Base-by-base conservation (phyloP, 37 sponge, comb jelly and placozoan species). In the Petrosia ficiformis region DNA sequence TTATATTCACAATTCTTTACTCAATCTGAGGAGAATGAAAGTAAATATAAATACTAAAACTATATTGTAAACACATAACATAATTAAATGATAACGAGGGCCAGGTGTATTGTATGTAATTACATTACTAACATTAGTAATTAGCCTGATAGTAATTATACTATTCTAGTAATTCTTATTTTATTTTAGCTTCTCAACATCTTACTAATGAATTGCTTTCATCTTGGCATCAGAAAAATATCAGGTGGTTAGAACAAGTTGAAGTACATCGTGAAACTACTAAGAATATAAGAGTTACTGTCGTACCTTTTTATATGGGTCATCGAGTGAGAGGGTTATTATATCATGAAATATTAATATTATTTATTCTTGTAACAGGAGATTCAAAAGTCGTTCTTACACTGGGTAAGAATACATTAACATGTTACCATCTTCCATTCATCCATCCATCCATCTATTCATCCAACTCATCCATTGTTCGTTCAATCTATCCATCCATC, bases 271-370 rank as follows among this genome's bases (percentile, higher is more conserved):
- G 85, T 28, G 85, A 95, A 77, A 84, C 86, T n/a, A 95, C 96
- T 11, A n/a, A 65, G 31, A 89, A 89, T 0, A 80, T 98, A 19
- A 79, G 90, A 52, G 85, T 98, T 25, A 93, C 96, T 40, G 94
- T 98, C 39, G 89, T 87, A 57, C 93, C 96, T 22, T 98, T 95
- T 81, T 98, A 88, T 78, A 92, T 98, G 89, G 99, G 98, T 21
- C 42, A 72, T 44, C 68, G 75, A 79, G 91, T 87, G 30, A 58
- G 66, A 19, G 8, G 33, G 11, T 64, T 25, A 28, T 36, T 21
- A n/a, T 68, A 32, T 40, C 4, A 37, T 26, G 22, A 26, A 26
- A 5, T 61, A 22, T n/a, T 61, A n/a, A 21, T 40, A 5, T 35
- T 10, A 11, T 8, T 64, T 16, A 25, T 11, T 22, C 10, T 64